phyloP scores from a whole-genome alignment of 2,797 vertebrate species.

The Peromyscus nudipes region DNA sequence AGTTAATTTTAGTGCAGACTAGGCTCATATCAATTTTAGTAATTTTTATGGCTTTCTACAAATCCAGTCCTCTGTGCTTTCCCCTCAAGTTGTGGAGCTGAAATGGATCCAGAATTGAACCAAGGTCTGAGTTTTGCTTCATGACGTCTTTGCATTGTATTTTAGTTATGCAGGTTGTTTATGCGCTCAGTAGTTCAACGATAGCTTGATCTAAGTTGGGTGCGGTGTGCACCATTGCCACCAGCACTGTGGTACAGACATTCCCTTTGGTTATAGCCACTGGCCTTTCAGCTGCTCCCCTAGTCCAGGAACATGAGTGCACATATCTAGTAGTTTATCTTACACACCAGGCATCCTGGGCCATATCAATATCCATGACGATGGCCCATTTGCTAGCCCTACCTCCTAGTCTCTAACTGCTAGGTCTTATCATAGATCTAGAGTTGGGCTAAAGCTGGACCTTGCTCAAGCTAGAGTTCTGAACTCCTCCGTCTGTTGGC shows the following conservation, averaged over 20 bases:
- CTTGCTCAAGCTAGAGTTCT: background rate
- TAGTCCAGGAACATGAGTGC: background rate
- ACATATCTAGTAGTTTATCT: background rate
- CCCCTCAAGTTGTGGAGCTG: background rate
- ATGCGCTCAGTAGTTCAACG: background rate
- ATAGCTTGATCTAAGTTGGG: background rate
- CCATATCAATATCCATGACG: rapidly evolving
- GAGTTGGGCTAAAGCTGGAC: background rate
- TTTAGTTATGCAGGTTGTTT: background rate
- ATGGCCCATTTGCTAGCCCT: rapidly evolving
- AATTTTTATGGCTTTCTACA: background rate
- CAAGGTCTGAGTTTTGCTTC: background rate
- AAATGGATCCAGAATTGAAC: background rate
- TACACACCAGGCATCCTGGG: background rate
- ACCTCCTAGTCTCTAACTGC: background rate
- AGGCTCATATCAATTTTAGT: background rate
- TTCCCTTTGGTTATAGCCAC: background rate
- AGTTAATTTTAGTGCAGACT: background rate
- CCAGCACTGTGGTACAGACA: background rate
- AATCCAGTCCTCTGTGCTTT: background rate
- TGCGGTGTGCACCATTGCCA: background rate
- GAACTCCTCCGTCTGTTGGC: background rate
- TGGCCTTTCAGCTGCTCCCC: too few relatives aligned
- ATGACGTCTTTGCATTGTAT: background rate
- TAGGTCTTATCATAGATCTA: background rate